These are phyloP conservation scores for Drosophila ananassae DNA, from an alignment of 1,140 invertebrate genomes.

Conservation along the genomic window DNA sequence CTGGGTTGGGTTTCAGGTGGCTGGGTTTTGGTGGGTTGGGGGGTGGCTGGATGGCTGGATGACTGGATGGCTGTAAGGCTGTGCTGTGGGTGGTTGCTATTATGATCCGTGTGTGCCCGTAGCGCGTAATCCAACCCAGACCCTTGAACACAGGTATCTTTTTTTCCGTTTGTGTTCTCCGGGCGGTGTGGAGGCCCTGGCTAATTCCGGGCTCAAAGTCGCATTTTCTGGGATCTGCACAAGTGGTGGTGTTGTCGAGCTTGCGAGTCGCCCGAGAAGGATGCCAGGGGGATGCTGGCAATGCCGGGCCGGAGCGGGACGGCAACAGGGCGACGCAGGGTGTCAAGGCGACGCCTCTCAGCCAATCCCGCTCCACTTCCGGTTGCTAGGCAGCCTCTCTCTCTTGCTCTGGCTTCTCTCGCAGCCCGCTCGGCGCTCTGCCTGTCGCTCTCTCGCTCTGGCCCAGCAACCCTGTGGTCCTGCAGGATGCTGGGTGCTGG, in stretches of 20 bases:
- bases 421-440: not conserved
- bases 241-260: conserved; percentile 52
- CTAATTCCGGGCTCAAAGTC: conserved; percentile 81
- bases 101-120: conserved; percentile 66
- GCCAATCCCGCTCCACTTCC: conserved; percentile 62
- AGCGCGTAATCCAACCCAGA: conserved; percentile 77
- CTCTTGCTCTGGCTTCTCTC: conserved; percentile 36
- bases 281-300: conserved; percentile 13
- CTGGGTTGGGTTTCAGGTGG: conserved; percentile 30
- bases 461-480: conserved; percentile 46
- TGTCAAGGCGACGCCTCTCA: conserved; percentile 70
- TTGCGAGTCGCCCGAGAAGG: not conserved
- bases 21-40: conserved; percentile 4
- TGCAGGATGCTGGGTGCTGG: conserved; percentile 56
- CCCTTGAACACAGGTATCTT: conserved; percentile 24
- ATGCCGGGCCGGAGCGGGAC: conserved; percentile 51
- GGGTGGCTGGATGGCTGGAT: conserved; percentile 23
- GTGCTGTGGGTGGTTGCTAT: conserved; percentile 49
- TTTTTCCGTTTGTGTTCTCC: not conserved
- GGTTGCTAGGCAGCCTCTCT: conserved; percentile 65
- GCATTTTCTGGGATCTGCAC: conserved; percentile 77
- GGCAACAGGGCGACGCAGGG: conserved; percentile 52
- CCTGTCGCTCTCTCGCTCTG: conserved; percentile 10
- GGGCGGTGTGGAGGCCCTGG: conserved; percentile 53
- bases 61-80: conserved; percentile 8